Evolutionary conservation across 2,888 invertebrate species (phyloP), one percentile per base, ranked within the genome.

Genomic region (Microctonus aethiopoides): DNA sequence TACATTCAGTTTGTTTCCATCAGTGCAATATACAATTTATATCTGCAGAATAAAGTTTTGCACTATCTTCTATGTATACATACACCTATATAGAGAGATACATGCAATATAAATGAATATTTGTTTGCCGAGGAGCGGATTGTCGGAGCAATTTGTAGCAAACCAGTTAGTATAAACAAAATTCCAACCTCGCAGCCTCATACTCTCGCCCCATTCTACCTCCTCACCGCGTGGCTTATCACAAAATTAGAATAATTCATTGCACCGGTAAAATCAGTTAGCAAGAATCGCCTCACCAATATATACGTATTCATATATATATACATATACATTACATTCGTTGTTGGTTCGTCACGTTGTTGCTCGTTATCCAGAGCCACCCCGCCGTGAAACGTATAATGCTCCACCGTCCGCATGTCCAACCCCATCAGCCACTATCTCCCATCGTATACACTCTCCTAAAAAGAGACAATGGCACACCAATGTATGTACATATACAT

Each of bases 351-450:
- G 57, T 66, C 65, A 66, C 56, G 41, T 66, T 66, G 65, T 66
- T 66, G 57, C 41, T 57, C 56, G 65, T 66, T 66, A 66, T 66
- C 65, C 56, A 16, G 41, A 57, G 39, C 57, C 56, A 66, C 65
- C 65, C 65, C 39, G 56, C 41, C 56, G 65, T 57, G 57, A 66
- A 66, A 57, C 32, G 26, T 52, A 71, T 75, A 75, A 77, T 73
- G 70, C 70, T 72, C 16, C 0, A 7, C n/a, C 68, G 73, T 74
- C 71, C 52, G 74, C 76, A 68, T 72, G 78, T 76, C 76, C 67
- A 70, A 46, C 46, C 46, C 46, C 46, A n/a, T 6, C n/a, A 13
- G 39, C 62, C 59, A 63, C 52, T 62, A 32, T 62, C 59, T 39
- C 24, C 46, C 39, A 52, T 24, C 34, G 59, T 46, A 63, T n/a